Conservation (phyloP, 2,113 vertebrate species). For the Proteles cristata region DNA sequence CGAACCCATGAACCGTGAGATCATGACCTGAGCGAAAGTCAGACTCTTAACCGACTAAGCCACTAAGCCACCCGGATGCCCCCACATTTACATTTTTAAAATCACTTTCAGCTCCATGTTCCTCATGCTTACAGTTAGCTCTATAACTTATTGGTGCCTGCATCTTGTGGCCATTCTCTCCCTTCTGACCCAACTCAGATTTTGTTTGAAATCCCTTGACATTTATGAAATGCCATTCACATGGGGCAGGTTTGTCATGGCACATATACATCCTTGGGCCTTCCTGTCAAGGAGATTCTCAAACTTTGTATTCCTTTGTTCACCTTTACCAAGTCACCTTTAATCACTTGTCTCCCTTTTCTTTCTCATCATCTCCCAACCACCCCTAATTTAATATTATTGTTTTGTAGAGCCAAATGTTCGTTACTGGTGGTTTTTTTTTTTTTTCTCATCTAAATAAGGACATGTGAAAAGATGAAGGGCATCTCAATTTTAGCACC, state of each 20-base stretch:
- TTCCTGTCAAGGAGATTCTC: neutral
- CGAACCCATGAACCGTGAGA: too few species aligned
- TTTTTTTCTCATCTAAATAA: neutral
- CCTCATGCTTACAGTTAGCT: neutral
- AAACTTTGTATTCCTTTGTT: neutral
- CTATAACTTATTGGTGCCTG: accelerated
- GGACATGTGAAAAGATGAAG: neutral
- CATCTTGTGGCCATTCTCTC: neutral
- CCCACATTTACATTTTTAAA: neutral
- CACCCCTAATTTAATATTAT: neutral
- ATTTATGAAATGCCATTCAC: neutral
- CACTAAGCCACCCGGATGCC: too few species aligned
- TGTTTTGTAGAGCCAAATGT: neutral
- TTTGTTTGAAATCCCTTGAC: neutral
- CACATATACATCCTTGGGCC: accelerated
- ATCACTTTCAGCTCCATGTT: neutral
- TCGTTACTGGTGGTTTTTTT: neutral
- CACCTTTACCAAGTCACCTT: too few species aligned
- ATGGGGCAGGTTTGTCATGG: neutral
- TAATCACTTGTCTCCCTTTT: neutral
- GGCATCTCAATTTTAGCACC: neutral
- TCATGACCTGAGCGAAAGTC: too few species aligned
- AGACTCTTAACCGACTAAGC: too few species aligned
- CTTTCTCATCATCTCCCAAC: neutral
- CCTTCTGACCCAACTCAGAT: neutral